Evolutionary conservation across 2,888 invertebrate species (phyloP), one percentile per base, ranked within the genome.

Genomic region (Baccha elongata): DNA sequence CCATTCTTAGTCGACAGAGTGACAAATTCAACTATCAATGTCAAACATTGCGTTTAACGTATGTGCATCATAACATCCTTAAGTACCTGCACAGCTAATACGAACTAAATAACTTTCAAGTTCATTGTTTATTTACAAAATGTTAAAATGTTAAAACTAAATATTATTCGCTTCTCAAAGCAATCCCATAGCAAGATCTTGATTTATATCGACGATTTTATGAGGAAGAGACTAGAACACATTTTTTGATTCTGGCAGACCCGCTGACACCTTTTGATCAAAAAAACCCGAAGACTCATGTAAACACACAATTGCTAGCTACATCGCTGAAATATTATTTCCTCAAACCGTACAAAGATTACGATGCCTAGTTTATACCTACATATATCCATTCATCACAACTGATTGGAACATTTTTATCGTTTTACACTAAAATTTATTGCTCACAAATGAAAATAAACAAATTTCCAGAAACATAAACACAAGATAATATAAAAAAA

Each of bases 191-290:
- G n/a, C 50, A 52, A 5, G 10, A 32, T 21, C 4, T 32, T 29
- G 11, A 21, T 19, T 21, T 21, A 37, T 21, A 37, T 55, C 5
- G 21, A 55, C 21, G 37, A 55, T 55, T 37, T 21, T 37, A 55
- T 37, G n/a, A 17, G 35, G 21, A 6, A 21, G 8, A 21, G 3
- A 23, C 23, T 5, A 23, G 5, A 23, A 23, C 23, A 23, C 23
- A 23, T 23, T 23, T 1, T 55, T 55, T 21, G 21, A 37, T 55
- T 21, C 1, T 10, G 8, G 10, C 3, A 58, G 40, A 60, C 37
- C 6, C 21, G 67, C 52, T 60, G 60, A 73, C 65, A 73, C 52
- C 73, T 67, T 78, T 73, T 79, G 78, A 79, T 79, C 73, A 53
- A 26, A 21, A 26, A 4, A 35, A 10, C 35, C 4, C n/a, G 13